Base-by-base conservation (phyloP, 2,797 vertebrate genomes). In the Perdix hodgsoniae region DNA sequence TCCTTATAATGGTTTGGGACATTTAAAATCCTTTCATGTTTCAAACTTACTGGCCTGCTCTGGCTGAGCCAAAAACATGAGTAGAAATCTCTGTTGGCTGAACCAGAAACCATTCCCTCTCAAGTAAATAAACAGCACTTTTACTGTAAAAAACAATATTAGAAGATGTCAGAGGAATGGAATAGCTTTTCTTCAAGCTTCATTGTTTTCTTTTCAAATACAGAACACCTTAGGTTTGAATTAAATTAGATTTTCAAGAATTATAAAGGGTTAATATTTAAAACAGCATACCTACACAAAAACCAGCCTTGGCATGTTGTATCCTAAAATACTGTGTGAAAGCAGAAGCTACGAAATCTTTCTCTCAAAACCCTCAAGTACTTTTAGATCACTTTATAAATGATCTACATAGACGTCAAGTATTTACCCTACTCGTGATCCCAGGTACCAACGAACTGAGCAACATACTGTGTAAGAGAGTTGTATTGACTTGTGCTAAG, bases 171-270 rank as follows among this genome's bases (percentile, higher is more conserved):
- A 91, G 33, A 42, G 42, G 79, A 90, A 86, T 14, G 45, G 23
- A 88, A 59, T 6, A 71, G 17, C 19, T 89, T 88, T 86, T 23
- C 24, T 84, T 84, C 14, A 49, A 88, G 64, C 6, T 60, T 7
- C 4, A 8, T 6, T 71, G 77, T 27, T 44, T 81, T 63, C 35
- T 79, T 93, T 61, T 35, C 29, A 90, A 74, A 54, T 35, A 44
- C 2, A 69, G 14, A 93, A 54, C 7, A 33, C 0, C 0, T 42
- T n/a, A 35, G 9, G n/a, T 74, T 39, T 11, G 2, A 90, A 77
- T 37, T 57, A 80, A 74, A 59, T 39, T 10, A 39, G 22, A 42
- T 74, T 95, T 95, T 44, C 29, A 73, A 91, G 31, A 86, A 17
- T 23, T 47, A 11, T 27, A 42, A 17, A 44, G 59, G 73, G 7